Percentiles rank a stretch among this genome's conserved stretches.
phyloP scores from a whole-genome alignment of 2,797 vertebrate genomes.

The Erithacus rubecula region DNA sequence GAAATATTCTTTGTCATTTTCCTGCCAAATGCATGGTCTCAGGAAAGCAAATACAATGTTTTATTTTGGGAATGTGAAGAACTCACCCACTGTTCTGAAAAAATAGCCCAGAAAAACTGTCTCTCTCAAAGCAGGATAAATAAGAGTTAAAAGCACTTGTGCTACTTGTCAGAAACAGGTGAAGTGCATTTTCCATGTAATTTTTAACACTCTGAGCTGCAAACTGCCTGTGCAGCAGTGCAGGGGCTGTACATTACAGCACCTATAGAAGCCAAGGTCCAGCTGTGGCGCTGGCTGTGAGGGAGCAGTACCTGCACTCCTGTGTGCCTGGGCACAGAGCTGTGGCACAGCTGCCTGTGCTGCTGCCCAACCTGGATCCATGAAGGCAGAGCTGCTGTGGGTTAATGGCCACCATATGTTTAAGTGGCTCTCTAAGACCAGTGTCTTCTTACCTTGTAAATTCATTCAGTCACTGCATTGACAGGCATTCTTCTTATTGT shows the following conservation, averaged over 20 bases:
- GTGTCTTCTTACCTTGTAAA: neutral
- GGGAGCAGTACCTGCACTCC: neutral
- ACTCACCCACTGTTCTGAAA: neutral
- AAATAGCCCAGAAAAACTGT: neutral
- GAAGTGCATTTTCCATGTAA: neutral
- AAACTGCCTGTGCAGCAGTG: neutral
- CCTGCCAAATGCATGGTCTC: neutral
- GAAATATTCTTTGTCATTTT: constrained; percentile 32
- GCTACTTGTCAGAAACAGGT: neutral
- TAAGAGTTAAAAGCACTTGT: neutral
- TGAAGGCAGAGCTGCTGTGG: neutral
- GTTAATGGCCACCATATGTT: neutral
- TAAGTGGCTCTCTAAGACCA: fast-evolving
- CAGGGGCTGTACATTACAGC: neutral
- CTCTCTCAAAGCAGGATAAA: neutral
- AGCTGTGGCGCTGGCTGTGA: neutral
- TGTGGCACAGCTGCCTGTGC: neutral
- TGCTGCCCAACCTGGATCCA: neutral
- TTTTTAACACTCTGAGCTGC: neutral
- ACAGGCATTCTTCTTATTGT: neutral
- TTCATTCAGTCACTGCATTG: neutral
- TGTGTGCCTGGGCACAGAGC: neutral
- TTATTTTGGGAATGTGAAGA: constrained; percentile 17
- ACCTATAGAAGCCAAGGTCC: fast-evolving
- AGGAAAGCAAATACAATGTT: constrained; percentile 23